A percentile compares a stretch with the other conserved stretches of the same genome.
Conservation (phyloP, 2,113 vertebrate genomes). For the Dolichotis patagonum region DNA sequence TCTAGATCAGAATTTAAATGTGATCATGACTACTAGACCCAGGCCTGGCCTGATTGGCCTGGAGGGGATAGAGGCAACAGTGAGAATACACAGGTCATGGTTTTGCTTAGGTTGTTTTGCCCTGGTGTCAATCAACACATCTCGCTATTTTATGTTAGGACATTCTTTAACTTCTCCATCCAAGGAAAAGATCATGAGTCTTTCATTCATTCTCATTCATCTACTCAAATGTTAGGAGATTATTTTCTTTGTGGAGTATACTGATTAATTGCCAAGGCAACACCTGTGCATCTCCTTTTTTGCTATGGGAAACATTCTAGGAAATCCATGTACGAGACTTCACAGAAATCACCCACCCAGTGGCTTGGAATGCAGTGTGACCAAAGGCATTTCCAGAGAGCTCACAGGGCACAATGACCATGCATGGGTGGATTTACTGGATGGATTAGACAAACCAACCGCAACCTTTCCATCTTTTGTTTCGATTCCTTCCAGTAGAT, state of each 20-base stretch:
- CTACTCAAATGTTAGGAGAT: slow-evolving; percentile 60
- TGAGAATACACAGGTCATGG: not conserved
- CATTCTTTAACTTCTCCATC: slow-evolving; percentile 4
- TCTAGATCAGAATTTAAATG: not conserved
- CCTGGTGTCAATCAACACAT: not conserved
- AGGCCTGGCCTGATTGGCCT: not conserved
- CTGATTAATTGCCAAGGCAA: slow-evolving; percentile 78
- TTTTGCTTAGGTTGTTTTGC: slow-evolving; percentile 36
- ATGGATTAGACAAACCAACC: slow-evolving; percentile 73
- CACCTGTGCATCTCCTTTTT: not conserved
- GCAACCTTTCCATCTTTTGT: slow-evolving; percentile 78
- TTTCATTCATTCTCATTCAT: slow-evolving; percentile 51
- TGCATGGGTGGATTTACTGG: slow-evolving; percentile 66
- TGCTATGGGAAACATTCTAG: slow-evolving; percentile 75
- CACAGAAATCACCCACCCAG: slow-evolving; percentile 58
- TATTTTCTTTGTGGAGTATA: slow-evolving; percentile 66
- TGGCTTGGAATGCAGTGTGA: slow-evolving; percentile 68
- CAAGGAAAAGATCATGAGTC: slow-evolving; percentile 15
- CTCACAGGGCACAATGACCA: slow-evolving; percentile 60
- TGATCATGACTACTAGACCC: not conserved
- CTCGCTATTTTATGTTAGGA: slow-evolving; percentile 25
- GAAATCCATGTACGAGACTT: slow-evolving; percentile 70
- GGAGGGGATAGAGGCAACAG: not conserved
- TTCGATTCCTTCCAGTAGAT: slow-evolving; percentile 78
- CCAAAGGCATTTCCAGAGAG: slow-evolving; percentile 74